Percentiles rank a stretch among this genome's conserved stretches.
phyloP scores from a whole-genome alignment of 2,888 invertebrate genomes.

The Schizotus pectinicornis region DNA sequence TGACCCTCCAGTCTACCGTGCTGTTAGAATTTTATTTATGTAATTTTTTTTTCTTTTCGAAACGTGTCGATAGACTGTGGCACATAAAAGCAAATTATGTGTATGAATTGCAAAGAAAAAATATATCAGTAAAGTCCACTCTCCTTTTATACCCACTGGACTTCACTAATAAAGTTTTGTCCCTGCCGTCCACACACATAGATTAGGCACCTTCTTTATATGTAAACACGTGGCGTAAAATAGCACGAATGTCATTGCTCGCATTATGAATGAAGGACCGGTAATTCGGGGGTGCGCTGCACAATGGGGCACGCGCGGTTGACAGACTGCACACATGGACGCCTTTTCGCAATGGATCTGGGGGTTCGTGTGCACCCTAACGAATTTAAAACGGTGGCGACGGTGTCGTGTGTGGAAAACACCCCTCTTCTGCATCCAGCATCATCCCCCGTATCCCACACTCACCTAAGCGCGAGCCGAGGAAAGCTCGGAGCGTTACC shows the following conservation, averaged over 20 bases:
- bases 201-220: constrained; percentile 5
- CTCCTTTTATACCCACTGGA: constrained; percentile 1
- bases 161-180: constrained; percentile 1
- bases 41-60: too few species aligned
- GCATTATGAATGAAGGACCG: constrained; percentile 31
- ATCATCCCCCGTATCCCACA: constrained; percentile 11
- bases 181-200: constrained; percentile 5
- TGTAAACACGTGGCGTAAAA: constrained; percentile 24
- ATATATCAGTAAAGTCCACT: too few species aligned
- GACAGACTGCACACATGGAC: constrained; percentile 56
- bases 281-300: constrained; percentile 35
- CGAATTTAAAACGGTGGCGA: constrained; percentile 15
- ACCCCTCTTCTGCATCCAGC: constrained; percentile 5
- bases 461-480: not conserved
- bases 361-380: constrained; percentile 16
- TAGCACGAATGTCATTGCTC: constrained; percentile 13
- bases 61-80: too few species aligned
- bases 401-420: not conserved
- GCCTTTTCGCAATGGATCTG: constrained; percentile 51
- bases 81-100: too few species aligned
- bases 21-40: too few species aligned
- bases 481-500: constrained; percentile 2
- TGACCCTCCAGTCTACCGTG: too few species aligned
- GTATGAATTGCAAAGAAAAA: too few species aligned
- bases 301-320: constrained; percentile 54